A percentile compares a stretch with the other conserved stretches of the same genome.
Evolutionary conservation across 23 tunicate genomes (phyloP).

Genomic region (Phallusia fumigata): DNA sequence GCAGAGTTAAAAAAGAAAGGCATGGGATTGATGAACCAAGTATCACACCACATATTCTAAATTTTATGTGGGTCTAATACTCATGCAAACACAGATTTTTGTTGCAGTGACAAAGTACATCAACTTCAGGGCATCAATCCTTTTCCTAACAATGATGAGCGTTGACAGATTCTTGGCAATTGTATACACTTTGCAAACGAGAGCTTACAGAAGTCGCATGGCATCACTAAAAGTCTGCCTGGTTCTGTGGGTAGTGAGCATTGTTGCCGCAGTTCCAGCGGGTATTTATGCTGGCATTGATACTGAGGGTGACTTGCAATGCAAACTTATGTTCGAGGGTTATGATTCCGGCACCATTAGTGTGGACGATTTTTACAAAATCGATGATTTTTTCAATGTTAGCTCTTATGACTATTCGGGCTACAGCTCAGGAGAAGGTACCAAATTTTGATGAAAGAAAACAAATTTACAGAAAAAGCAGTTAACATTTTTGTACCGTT

Average conservation of each 20-base stretch:
- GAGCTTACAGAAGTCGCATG: constrained; percentile 54
- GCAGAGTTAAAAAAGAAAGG: not conserved
- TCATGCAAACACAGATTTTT: too few species aligned
- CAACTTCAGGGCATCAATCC: constrained; percentile 75
- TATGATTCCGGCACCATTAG: not conserved
- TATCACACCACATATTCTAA: too few species aligned
- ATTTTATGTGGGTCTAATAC: too few species aligned
- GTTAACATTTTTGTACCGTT: too few species aligned
- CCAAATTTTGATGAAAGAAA: too few species aligned
- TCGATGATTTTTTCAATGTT: not conserved
- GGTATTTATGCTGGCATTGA: constrained; percentile 34
- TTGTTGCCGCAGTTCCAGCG: constrained; percentile 41
- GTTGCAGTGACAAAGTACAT: constrained; percentile 67
- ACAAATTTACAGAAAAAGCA: too few species aligned
- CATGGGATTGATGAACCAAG: too few species aligned
- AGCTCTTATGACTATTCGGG: not conserved
- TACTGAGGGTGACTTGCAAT: not conserved
- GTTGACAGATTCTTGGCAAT: constrained; percentile 80
- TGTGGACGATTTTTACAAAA: not conserved
- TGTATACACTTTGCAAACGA: constrained; percentile 58
- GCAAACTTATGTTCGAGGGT: constrained; percentile 40
- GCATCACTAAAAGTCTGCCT: constrained; percentile 55
- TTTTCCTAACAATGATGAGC: constrained; percentile 77
- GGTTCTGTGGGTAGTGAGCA: constrained; percentile 49
- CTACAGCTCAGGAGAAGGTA: not conserved